Conservation (phyloP, 2,888 invertebrate genomes). For the Malachius bipustulatus region DNA sequence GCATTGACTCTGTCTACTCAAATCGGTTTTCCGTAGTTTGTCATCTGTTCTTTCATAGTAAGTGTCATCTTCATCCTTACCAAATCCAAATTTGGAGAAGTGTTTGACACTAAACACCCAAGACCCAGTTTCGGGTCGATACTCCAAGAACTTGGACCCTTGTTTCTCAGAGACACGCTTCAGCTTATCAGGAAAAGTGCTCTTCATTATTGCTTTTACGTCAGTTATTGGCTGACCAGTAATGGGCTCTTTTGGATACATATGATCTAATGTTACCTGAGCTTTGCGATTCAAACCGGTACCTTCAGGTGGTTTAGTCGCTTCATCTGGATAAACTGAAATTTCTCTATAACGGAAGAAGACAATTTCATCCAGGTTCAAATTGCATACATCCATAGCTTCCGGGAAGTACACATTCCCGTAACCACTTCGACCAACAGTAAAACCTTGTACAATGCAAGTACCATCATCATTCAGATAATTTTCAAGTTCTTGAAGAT, state of each 20-base stretch:
- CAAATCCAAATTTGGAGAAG: constrained; percentile 80
- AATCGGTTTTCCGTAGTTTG: too few relatives aligned
- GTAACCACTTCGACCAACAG: constrained; percentile 79
- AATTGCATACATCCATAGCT: constrained; percentile 68
- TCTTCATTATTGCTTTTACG: constrained; percentile 49
- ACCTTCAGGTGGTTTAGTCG: constrained; percentile 77
- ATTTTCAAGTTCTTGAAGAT: constrained; percentile 64
- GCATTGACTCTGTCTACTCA: too few relatives aligned
- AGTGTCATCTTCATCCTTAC: too few relatives aligned
- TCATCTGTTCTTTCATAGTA: too few relatives aligned
- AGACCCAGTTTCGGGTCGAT: constrained; percentile 88
- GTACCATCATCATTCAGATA: constrained; percentile 62
- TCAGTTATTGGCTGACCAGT: constrained; percentile 69
- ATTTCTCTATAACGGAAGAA: constrained; percentile 91
- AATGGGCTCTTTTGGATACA: constrained; percentile 87
- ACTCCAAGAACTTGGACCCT: constrained; percentile 86
- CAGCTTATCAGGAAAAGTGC: constrained; percentile 79
- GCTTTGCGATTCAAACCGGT: constrained; percentile 78
- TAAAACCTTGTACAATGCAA: constrained; percentile 76
- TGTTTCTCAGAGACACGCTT: constrained; percentile 75
- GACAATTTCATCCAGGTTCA: constrained; percentile 81
- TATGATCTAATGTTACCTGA: constrained; percentile 82
- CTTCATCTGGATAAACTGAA: constrained; percentile 85
- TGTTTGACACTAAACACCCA: constrained; percentile 96
- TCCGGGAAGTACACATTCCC: constrained; percentile 83